Evolutionary conservation across 2,797 vertebrate genomes (phyloP).

Genomic region (Podarcis siculus): DNA sequence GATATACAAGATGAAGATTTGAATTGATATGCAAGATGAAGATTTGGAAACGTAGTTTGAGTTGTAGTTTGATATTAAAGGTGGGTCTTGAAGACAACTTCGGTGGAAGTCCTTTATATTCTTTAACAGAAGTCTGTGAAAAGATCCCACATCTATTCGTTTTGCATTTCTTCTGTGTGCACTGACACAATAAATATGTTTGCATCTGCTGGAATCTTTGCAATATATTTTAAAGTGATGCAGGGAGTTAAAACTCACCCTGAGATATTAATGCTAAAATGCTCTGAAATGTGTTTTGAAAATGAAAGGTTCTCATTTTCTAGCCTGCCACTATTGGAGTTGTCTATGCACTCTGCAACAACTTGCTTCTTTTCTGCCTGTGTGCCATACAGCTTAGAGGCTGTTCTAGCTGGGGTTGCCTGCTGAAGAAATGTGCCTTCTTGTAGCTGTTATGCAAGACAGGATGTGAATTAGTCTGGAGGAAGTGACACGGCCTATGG

Average conservation of each 20-base stretch:
- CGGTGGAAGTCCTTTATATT: neutral
- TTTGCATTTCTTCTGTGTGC: neutral
- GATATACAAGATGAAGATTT: too few relatives aligned
- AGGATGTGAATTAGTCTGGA: constrained; percentile 21
- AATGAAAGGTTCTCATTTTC: neutral
- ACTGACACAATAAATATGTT: fast-evolving
- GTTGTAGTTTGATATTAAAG: neutral
- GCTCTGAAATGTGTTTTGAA: neutral
- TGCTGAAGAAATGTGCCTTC: neutral
- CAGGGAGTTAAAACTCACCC: neutral
- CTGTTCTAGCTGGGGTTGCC: constrained; percentile 29
- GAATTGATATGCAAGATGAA: neutral
- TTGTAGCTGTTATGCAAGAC: neutral
- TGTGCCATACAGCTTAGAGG: neutral
- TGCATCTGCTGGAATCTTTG: neutral
- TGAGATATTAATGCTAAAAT: neutral
- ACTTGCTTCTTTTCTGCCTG: neutral
- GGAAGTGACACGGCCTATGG: constrained; percentile 27
- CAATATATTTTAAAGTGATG: constrained; percentile 10
- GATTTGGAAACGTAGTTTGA: neutral
- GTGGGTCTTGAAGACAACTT: neutral
- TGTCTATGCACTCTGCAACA: neutral
- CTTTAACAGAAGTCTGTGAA: neutral
- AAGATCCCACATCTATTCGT: neutral
- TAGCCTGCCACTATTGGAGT: constrained; percentile 2